Conservation (phyloP, 2,888 invertebrate genomes). For the Taenaris catops region DNA sequence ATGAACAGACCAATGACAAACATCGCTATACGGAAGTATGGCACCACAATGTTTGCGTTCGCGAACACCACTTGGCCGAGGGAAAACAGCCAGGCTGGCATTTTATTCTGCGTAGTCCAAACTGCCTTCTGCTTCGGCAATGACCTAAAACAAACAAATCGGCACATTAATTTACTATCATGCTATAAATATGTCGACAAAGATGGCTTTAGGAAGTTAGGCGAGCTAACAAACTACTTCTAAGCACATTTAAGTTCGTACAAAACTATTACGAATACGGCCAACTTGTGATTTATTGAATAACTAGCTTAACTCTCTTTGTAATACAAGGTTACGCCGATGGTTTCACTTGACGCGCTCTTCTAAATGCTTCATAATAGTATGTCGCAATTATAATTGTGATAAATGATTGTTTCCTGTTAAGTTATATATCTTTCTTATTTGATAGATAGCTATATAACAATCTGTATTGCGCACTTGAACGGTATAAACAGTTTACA, state of each 20-base stretch:
- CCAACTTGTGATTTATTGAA: constrained; percentile 10
- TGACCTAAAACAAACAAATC: constrained; percentile 32
- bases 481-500: too few relatives aligned
- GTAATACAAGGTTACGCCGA: neutral
- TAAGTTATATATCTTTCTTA: too few relatives aligned
- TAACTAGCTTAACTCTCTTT: constrained; percentile 2
- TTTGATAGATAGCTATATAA: too few relatives aligned
- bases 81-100: constrained; percentile 95
- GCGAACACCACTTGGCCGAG: constrained; percentile 88
- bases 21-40: constrained; percentile 86
- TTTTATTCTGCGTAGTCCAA: constrained; percentile 50
- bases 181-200: constrained; percentile 22
- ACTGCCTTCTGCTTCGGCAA: constrained; percentile 20
- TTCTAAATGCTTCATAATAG: too few relatives aligned
- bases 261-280: constrained; percentile 12
- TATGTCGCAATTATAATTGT: too few relatives aligned
- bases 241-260: constrained; percentile 18
- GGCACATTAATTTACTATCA: constrained; percentile 16
- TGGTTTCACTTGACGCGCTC: too few relatives aligned
- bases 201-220: constrained; percentile 19
- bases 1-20: constrained; percentile 88
- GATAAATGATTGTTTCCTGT: too few relatives aligned
- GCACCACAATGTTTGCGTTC: constrained; percentile 85
- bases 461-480: too few relatives aligned
- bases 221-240: constrained; percentile 20